Percentiles rank a stretch among this genome's conserved stretches.
Evolutionary conservation across 2,797 vertebrate species (phyloP).

Genomic region (Austrolebias charrua): DNA sequence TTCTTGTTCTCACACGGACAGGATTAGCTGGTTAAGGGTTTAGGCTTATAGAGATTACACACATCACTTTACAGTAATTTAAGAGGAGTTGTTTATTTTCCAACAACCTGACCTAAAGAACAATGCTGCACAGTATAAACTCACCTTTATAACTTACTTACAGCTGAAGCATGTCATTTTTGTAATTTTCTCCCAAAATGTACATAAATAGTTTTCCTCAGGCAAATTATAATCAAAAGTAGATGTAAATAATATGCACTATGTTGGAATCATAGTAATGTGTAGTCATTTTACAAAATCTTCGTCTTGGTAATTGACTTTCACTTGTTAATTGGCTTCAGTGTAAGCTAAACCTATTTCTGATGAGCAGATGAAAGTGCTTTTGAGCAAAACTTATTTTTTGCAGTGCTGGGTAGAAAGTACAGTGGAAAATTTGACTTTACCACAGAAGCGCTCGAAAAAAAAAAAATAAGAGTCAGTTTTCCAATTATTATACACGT

Average conservation of each 20-base stretch:
- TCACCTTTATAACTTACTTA: too few species aligned
- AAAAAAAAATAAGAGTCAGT: too few species aligned
- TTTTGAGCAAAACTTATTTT: slow-evolving; percentile 21
- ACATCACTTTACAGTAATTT: not conserved
- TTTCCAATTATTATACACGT: slow-evolving; percentile 8
- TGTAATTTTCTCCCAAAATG: too few species aligned
- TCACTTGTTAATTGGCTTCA: slow-evolving; percentile 31
- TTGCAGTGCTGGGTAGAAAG: slow-evolving; percentile 13
- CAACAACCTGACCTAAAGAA: not conserved
- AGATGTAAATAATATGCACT: too few species aligned
- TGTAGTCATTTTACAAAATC: slow-evolving; percentile 24
- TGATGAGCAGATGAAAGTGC: slow-evolving; percentile 8
- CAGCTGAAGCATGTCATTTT: too few species aligned
- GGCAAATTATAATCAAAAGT: not conserved
- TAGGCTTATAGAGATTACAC: not conserved
- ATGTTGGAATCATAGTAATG: not conserved
- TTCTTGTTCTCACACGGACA: too few species aligned
- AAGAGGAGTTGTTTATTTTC: not conserved
- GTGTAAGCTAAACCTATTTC: slow-evolving; percentile 25
- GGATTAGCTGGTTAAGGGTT: not conserved
- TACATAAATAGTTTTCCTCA: not conserved
- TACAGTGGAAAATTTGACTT: slow-evolving; percentile 19
- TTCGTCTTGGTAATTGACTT: slow-evolving; percentile 44
- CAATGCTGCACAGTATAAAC: not conserved
- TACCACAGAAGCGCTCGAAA: not conserved